phyloP scores from a whole-genome alignment of 2,888 invertebrate genomes.

The Tromatobia lineatoria region DNA sequence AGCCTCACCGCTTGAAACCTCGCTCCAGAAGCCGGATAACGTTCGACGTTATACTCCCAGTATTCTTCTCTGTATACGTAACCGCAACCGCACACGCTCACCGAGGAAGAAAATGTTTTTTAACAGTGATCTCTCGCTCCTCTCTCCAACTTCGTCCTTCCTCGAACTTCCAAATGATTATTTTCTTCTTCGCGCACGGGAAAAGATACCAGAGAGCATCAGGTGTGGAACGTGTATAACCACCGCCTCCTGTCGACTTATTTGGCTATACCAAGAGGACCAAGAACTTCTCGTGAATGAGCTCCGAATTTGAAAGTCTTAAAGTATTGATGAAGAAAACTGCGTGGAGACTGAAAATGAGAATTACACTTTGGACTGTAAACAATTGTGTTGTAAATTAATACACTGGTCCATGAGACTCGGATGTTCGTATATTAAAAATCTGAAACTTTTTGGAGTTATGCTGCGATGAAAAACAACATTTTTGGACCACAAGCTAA shows the following conservation, averaged over 20 bases:
- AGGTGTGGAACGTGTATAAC: not conserved
- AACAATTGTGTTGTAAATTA: too few relatives aligned
- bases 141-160: constrained; percentile 1
- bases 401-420: too few relatives aligned
- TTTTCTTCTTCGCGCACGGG: not conserved
- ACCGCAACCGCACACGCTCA: constrained; percentile 39
- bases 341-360: not conserved
- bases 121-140: not conserved
- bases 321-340: not conserved
- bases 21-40: constrained; percentile 60
- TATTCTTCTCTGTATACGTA: constrained; percentile 3
- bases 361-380: too few relatives aligned
- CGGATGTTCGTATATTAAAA: too few relatives aligned
- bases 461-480: too few relatives aligned
- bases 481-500: too few relatives aligned
- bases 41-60: constrained; percentile 35
- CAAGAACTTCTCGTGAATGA: not conserved
- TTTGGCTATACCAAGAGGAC: constrained; percentile 1
- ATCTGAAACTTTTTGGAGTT: too few relatives aligned
- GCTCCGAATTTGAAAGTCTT: not conserved
- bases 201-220: not conserved
- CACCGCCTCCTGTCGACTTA: constrained; percentile 6
- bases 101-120: not conserved
- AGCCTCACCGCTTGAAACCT: constrained; percentile 12
- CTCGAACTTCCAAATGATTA: too few relatives aligned